Percentiles rank a stretch among this genome's conserved stretches.
These are phyloP conservation scores for Scaptomyza montana DNA, from an alignment of 1,140 invertebrate genomes.

Conservation along the genomic window DNA sequence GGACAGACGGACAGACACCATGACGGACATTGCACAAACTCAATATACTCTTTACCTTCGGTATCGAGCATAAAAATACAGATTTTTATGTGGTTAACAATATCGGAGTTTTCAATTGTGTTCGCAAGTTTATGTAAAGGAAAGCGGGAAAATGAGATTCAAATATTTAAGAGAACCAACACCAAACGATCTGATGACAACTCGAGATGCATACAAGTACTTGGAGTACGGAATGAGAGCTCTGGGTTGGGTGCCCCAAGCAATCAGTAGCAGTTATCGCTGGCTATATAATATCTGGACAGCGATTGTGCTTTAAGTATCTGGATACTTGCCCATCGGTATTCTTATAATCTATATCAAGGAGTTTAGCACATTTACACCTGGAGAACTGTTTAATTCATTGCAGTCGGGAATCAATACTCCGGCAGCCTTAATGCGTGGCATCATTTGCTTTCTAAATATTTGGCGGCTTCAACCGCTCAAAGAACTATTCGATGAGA, in stretches of 20 bases:
- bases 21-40: no score
- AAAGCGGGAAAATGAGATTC: slow-evolving; percentile 31
- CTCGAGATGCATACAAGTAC: slow-evolving; percentile 37
- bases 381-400: slow-evolving; percentile 43
- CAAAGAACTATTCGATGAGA: slow-evolving; percentile 15
- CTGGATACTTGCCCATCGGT: slow-evolving; percentile 41
- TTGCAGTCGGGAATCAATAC: slow-evolving; percentile 47
- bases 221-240: slow-evolving; percentile 33
- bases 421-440: slow-evolving; percentile 1
- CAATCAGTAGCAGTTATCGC: not conserved
- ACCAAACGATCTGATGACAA: slow-evolving; percentile 13
- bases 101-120: not conserved
- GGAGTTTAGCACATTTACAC: slow-evolving; percentile 35
- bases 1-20: no score
- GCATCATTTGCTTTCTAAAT: slow-evolving; percentile 1
- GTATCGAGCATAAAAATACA: no score
- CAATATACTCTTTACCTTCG: no score
- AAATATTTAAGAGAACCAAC: slow-evolving; percentile 23
- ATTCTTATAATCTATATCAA: slow-evolving; percentile 30
- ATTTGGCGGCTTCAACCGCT: slow-evolving; percentile 21
- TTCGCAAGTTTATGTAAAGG: not conserved
- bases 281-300: not conserved
- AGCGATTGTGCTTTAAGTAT: not conserved
- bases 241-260: slow-evolving; percentile 39
- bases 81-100: no score